phyloP scores from a whole-genome alignment of 1,140 invertebrate species.

The Leptoteleia sp. region DNA sequence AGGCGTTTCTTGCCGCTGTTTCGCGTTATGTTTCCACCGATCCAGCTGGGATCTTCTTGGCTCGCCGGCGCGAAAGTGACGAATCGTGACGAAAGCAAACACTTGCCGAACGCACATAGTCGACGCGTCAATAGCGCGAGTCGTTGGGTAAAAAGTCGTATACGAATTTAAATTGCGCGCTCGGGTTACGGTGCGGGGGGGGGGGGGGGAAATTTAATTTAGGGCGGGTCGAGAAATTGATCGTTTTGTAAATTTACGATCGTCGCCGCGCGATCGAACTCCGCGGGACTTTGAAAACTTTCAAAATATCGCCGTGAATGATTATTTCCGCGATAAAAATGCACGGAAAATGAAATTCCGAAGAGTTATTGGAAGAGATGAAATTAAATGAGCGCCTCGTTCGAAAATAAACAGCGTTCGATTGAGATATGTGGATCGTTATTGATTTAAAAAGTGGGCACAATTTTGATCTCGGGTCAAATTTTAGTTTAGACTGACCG shows the following conservation, averaged over 20 bases:
- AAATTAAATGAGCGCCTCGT: conserved; percentile 4
- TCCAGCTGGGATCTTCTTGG: conserved; percentile 14
- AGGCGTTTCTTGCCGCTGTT: conserved; percentile 43
- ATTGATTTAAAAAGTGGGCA: no score
- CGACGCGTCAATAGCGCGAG: conserved; percentile 10
- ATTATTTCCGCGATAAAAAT: conserved; percentile 19
- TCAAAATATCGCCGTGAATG: conserved; percentile 6
- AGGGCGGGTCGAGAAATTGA: conserved; percentile 25
- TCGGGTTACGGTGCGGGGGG: background rate
- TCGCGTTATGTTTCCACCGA: conserved; percentile 28
- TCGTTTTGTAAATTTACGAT: conserved; percentile 30
- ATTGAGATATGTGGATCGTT: no score
- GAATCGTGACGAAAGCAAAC: conserved; percentile 52
- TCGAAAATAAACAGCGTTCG: no score
- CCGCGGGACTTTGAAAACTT: conserved; percentile 21
- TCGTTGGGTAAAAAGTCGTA: conserved; percentile 32
- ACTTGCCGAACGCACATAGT: conserved; percentile 20
- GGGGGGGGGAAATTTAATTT: conserved; percentile 28
- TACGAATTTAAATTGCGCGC: conserved; percentile 23
- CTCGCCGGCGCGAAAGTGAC: conserved; percentile 33
- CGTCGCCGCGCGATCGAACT: conserved; percentile 4
- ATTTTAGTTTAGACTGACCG: no score
- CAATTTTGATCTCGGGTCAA: no score
- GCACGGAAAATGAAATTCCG: conserved; percentile 6
- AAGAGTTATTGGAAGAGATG: conserved; percentile 4